Evolutionary conservation across 2,113 vertebrate genomes (phyloP).

Genomic region (Zeus faber): DNA sequence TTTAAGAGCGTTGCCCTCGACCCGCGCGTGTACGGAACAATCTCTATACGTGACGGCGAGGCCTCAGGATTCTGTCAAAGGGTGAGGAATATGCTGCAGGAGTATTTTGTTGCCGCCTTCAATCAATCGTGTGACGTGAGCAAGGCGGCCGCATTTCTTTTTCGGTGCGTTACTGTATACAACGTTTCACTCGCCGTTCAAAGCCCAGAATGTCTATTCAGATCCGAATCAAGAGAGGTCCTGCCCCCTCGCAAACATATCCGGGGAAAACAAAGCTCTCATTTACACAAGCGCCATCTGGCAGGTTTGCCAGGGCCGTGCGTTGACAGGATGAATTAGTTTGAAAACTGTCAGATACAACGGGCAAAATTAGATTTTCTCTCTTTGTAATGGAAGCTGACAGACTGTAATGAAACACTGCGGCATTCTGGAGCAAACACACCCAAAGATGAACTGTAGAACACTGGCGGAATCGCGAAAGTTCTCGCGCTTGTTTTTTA

Average conservation of each 20-base stretch:
- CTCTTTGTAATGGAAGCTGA: conserved; percentile 70
- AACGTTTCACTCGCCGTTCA: neutral
- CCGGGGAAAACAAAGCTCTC: conserved; percentile 46
- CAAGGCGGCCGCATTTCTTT: no score
- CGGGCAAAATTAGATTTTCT: conserved; percentile 66
- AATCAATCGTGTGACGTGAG: no score
- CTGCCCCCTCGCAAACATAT: conserved; percentile 34
- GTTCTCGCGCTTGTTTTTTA: conserved; percentile 28
- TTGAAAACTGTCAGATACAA: conserved; percentile 70
- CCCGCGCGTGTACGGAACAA: no score
- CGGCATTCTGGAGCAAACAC: conserved; percentile 62
- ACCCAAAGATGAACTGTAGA: conserved; percentile 52
- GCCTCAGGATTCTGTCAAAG: no score
- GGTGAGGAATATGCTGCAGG: no score
- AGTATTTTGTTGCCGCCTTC: no score
- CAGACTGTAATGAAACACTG: conserved; percentile 68
- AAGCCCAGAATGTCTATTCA: conserved; percentile 8
- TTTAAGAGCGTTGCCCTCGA: no score
- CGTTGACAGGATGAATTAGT: conserved; percentile 72
- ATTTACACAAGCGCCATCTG: conserved; percentile 74
- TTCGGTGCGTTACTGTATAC: no score
- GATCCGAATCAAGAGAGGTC: conserved; percentile 34
- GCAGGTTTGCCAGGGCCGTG: conserved; percentile 53
- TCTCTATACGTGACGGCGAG: no score
- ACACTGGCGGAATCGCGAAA: conserved; percentile 37